Evolutionary conservation across 2,888 invertebrate genomes (phyloP), one percentile per base, ranked within the genome.

Genomic region (Lasius platythorax): DNA sequence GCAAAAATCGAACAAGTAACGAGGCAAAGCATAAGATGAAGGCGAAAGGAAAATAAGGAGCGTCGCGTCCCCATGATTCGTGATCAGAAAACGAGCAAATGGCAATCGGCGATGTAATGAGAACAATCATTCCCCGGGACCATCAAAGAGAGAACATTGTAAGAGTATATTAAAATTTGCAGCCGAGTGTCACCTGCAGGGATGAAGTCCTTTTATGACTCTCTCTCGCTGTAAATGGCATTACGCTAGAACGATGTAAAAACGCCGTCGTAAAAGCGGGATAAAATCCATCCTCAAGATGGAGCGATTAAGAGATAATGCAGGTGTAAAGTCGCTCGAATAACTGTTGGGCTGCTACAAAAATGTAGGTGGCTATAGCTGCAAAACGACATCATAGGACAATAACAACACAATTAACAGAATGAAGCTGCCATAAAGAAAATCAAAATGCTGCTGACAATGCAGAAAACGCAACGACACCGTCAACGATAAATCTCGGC

Each of bases 1-100:
- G 46, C 33, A 23, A 75, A 67, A 50, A 30, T 53, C 43, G 56
- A 84, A 63, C 53, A 74, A 84, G 84, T 63, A 68, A 73, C 46
- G 58, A 68, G 30, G 40, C 15, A 68, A 43, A 56, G 70, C 63
- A 46, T 85, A 61, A 68, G 40, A 68, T 4, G 50, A 23, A n/a
- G 30, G 37, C 43, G 46, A 30, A 67, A 53, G 63, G 66, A 86
- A 78, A 84, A 87, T 87, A 78, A 61, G 66, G 37, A 53, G n/a
- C 50, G 18, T 53, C 50, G 75, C 53, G 68, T 75, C 61, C 58
- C 78, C 63, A 33, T 23, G 50, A 83, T 64, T 70, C 56, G 50
- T 46, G 68, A 58, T 28, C 23, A 15, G 58, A 40, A 67, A 40
- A 50, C 33, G 70, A 33, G 37, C 28, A 58, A 75, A 72, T 15